phyloP scores from a whole-genome alignment of 2,113 vertebrate species.

The Piaya cayana region DNA sequence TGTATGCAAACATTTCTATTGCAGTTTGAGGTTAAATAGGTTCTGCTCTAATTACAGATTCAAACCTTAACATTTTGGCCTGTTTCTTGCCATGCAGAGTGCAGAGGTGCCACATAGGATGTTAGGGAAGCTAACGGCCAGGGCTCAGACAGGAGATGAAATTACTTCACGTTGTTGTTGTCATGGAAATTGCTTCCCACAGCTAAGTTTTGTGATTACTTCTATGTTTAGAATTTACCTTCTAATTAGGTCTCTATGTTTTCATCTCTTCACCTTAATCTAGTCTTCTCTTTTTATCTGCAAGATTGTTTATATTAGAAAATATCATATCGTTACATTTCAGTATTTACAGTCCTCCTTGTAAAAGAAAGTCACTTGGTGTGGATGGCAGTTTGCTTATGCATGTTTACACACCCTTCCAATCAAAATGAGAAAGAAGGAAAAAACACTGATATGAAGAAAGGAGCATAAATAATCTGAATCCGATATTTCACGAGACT shows the following conservation, averaged over 20 bases:
- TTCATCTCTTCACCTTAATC: not conserved
- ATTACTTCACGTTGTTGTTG: not conserved
- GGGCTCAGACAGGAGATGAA: not conserved
- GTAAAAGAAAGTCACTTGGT: not conserved
- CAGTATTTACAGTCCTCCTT: not conserved
- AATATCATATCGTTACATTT: not conserved
- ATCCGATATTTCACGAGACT: not conserved
- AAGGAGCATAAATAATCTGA: not conserved
- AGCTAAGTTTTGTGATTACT: not conserved
- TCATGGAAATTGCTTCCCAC: not conserved
- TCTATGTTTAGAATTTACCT: not conserved
- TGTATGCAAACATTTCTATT: not conserved
- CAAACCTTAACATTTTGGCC: not conserved
- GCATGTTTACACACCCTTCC: not conserved
- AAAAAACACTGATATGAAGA: not conserved
- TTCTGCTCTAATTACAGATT: not conserved
- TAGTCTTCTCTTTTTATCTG: not conserved
- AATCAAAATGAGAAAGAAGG: not conserved
- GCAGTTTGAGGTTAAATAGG: not conserved
- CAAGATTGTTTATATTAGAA: not conserved
- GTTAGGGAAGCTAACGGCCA: not conserved
- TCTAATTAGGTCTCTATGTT: not conserved
- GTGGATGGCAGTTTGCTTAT: not conserved
- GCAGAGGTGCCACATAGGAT: not conserved
- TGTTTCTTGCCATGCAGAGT: fast-evolving